Conservation (phyloP, 2,888 invertebrate genomes). For the Epirrhoe tristata region DNA sequence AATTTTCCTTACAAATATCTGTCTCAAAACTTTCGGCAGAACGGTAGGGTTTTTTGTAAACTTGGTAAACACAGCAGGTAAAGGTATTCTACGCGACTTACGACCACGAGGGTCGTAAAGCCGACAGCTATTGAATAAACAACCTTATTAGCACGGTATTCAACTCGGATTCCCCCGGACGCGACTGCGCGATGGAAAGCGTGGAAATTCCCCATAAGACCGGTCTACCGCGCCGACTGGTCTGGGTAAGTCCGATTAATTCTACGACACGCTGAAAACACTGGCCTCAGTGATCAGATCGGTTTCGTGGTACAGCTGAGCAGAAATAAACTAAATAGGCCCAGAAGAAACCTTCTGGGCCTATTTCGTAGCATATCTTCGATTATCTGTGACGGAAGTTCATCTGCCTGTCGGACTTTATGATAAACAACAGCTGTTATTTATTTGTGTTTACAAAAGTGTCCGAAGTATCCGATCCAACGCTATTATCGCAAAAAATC, state of each 20-base stretch:
- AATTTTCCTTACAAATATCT: not conserved
- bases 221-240: constrained; percentile 70
- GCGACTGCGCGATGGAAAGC: constrained; percentile 63
- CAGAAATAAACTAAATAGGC: too few relatives aligned
- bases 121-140: constrained; percentile 8
- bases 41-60: not conserved
- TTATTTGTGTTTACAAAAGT: too few relatives aligned
- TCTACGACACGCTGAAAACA: constrained; percentile 32
- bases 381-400: too few relatives aligned
- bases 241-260: constrained; percentile 55
- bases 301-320: not conserved
- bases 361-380: too few relatives aligned
- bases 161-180: constrained; percentile 10
- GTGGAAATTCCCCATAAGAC: constrained; percentile 70
- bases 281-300: not conserved
- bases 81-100: not conserved
- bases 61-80: not conserved
- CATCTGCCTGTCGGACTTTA: too few relatives aligned
- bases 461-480: too few relatives aligned
- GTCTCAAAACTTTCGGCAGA: not conserved
- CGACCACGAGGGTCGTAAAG: not conserved
- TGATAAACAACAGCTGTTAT: too few relatives aligned
- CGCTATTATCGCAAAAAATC: too few relatives aligned
- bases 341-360: too few relatives aligned
- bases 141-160: constrained; percentile 2